Percentiles rank a stretch among this genome's conserved stretches.
phyloP scores from a whole-genome alignment of 53 echinoderm and acorn worm genomes.

The Apostichopus leukothele region DNA sequence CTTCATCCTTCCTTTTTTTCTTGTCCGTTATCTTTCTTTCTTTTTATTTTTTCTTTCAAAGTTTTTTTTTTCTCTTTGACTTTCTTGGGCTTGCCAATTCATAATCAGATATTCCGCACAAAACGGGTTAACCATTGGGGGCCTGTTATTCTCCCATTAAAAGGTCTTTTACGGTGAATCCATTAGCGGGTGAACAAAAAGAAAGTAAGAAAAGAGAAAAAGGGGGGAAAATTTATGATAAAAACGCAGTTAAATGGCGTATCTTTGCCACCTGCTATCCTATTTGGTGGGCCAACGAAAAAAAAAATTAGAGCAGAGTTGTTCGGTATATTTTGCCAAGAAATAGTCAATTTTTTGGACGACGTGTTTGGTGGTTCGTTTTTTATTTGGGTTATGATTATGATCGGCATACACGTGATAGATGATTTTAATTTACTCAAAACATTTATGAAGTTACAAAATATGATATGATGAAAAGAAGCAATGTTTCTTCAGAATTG shows the following conservation, averaged over 20 bases:
- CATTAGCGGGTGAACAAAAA: slow-evolving; percentile 20
- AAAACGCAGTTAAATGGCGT: slow-evolving; percentile 6
- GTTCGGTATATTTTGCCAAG: no score
- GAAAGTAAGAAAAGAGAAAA: not conserved
- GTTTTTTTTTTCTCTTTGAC: not conserved
- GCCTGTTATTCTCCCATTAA: slow-evolving; percentile 37
- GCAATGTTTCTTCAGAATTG: no score
- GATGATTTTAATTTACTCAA: no score
- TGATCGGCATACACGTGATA: no score
- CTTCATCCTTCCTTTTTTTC: not conserved
- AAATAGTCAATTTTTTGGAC: no score
- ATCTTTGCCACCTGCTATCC: slow-evolving; percentile 27
- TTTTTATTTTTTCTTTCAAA: not conserved
- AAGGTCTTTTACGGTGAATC: slow-evolving; percentile 26
- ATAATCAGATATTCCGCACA: not conserved
- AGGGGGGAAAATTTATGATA: not conserved
- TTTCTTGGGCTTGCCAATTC: not conserved
- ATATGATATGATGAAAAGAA: no score
- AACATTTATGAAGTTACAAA: no score
- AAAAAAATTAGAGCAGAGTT: no score
- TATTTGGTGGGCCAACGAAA: not conserved
- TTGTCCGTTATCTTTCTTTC: not conserved
- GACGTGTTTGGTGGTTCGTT: no score
- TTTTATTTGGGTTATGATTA: no score
- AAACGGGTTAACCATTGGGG: slow-evolving; percentile 1